A percentile compares a stretch with the other conserved stretches of the same genome.
Evolutionary conservation across 2,113 vertebrate genomes (phyloP).

Genomic region (Vulpes lagopus): DNA sequence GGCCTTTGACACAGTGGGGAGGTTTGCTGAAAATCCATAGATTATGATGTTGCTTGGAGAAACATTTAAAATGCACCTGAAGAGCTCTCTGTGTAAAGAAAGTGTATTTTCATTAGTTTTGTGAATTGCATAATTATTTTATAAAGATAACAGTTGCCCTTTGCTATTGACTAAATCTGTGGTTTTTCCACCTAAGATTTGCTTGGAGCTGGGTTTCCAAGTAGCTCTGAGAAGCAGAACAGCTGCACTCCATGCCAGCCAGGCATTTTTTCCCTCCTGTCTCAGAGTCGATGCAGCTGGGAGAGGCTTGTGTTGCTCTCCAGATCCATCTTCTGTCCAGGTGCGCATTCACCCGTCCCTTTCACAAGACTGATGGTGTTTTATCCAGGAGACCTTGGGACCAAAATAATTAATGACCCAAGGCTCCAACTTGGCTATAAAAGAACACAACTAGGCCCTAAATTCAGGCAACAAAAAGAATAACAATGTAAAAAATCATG

Average conservation of each 20-base stretch:
- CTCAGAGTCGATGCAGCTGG: not conserved
- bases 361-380: conserved; percentile 36
- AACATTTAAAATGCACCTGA: not conserved
- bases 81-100: not conserved
- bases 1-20: not conserved
- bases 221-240: not conserved
- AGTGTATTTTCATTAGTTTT: conserved; percentile 12
- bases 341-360: not conserved
- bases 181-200: not conserved
- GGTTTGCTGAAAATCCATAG: not conserved
- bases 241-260: not conserved
- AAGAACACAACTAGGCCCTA: not conserved
- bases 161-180: not conserved
- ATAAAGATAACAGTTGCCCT: not conserved
- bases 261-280: not conserved
- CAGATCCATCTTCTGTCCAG: conserved; percentile 37
- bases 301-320: not conserved
- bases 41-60: not conserved
- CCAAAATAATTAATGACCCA: conserved; percentile 50
- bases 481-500: not conserved
- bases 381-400: conserved; percentile 11
- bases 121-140: conserved; percentile 9
- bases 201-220: not conserved
- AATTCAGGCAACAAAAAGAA: not conserved
- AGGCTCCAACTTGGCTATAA: not conserved